Evolutionary conservation across 2,888 invertebrate species (phyloP), one percentile per base, ranked within the genome.

Genomic region (Diplazon laetatorius): DNA sequence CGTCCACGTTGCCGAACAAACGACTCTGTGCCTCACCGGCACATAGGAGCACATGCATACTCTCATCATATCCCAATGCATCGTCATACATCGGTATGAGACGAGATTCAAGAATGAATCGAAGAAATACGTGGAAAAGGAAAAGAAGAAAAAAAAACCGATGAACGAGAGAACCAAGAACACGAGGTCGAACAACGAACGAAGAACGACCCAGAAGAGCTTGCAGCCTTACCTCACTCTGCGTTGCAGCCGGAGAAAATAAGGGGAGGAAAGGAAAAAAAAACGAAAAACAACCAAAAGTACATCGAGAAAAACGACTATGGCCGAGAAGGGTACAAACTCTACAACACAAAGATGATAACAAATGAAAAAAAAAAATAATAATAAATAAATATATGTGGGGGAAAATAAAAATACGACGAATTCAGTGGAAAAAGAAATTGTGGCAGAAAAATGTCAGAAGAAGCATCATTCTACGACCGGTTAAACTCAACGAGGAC

Each of bases 391-490:
- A 66, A 48, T n/a, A n/a, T n/a, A n/a, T n/a, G n/a, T n/a, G n/a
- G n/a, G 18, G 25, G 16, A 30, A 48, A 9, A 20, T 20, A 71
- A 62, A 66, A 55, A 52, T 5, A 2, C 30, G 2, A 6, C 14
- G 37, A 57, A 60, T 42, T 3, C 22, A 60, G 60, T 46, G 25
- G 22, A 2, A 22, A 25, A 30, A 62, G 30, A 62, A 69, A 69
- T 73, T 22, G 65, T 48, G 55, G 71, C 72, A 73, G 68, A 55
- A 68, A 71, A 76, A 76, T 79, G 75, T 78, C 78, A 78, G 72
- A 63, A 66, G 78, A 50, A 75, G 70, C 75, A 75, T 78, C 46
- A 70, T 71, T 75, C 78, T 78, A 62, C 48, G 66, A 71, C 75
- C 52, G 66, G 75, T 78, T 78, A 71, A 75, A 75, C 60, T 78